These are phyloP conservation scores for Castor canadensis DNA, from an alignment of 2,113 vertebrate genomes.

Conservation along the genomic window DNA sequence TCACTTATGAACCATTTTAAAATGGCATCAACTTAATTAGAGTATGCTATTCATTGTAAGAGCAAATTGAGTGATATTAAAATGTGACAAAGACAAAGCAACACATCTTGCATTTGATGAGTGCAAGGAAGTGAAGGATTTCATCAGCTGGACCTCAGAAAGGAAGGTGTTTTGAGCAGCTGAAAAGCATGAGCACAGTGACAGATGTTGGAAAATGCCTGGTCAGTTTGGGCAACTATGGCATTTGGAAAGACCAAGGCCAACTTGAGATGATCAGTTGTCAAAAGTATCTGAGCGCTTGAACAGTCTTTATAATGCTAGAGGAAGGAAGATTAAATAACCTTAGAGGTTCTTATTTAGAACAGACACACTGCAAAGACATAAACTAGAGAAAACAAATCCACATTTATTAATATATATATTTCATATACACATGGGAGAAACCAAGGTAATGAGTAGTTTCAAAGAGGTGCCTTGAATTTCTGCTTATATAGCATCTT, in stretches of 20 bases:
- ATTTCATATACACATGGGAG: not conserved
- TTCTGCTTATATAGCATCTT: too few relatives aligned
- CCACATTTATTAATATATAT: too few relatives aligned
- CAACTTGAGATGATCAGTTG: not conserved
- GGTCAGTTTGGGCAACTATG: not conserved
- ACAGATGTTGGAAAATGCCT: not conserved
- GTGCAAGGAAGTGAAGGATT: not conserved
- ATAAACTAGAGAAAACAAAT: not conserved
- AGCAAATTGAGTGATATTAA: not conserved
- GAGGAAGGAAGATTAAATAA: not conserved
- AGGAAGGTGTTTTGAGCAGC: not conserved
- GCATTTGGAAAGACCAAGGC: slow-evolving; percentile 3
- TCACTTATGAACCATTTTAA: not conserved
- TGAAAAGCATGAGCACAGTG: not conserved
- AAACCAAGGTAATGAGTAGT: not conserved
- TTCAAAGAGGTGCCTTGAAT: not conserved
- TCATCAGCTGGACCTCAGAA: not conserved
- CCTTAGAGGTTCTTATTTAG: not conserved
- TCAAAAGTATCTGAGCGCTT: not conserved
- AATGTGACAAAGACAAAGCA: not conserved
- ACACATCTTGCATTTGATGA: not conserved
- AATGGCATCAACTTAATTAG: not conserved
- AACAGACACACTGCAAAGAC: not conserved
- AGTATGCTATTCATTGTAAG: not conserved
- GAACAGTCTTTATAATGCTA: not conserved